A percentile compares a stretch with the other conserved stretches of the same genome.
These are phyloP conservation scores for Oplegnathus fasciatus DNA, from an alignment of 2,113 vertebrate species.

Conservation along the genomic window DNA sequence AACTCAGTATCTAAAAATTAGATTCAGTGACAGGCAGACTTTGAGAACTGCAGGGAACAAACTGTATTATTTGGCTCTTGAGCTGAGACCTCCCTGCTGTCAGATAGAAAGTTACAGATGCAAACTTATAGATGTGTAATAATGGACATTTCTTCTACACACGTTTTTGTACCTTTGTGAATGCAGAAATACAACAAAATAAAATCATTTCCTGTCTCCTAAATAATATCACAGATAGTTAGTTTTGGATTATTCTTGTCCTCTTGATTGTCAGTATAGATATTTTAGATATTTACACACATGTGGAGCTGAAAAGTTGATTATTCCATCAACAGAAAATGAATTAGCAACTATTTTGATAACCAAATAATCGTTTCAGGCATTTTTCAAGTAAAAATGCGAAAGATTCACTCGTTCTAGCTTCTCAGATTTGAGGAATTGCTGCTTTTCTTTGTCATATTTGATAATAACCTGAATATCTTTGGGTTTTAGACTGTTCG, in stretches of 20 bases:
- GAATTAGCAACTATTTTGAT: neutral
- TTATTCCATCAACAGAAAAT: neutral
- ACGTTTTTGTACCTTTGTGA: neutral
- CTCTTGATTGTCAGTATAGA: neutral
- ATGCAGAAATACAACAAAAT: neutral
- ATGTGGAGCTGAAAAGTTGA: no score
- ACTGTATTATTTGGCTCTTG: neutral
- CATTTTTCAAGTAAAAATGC: no score
- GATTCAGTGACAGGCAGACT: neutral
- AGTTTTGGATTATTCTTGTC: neutral
- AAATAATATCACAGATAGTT: neutral
- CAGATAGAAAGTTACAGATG: neutral
- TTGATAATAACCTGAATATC: neutral
- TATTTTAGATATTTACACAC: neutral
- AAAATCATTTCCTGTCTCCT: neutral
- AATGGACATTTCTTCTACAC: neutral
- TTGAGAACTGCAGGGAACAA: neutral
- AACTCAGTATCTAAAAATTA: neutral
- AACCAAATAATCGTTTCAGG: neutral
- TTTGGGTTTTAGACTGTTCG: neutral
- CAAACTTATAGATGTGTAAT: neutral
- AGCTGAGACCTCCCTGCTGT: neutral
- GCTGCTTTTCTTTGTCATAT: neutral
- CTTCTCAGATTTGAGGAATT: neutral
- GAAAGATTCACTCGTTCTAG: no score